Evolutionary conservation across 1,140 invertebrate species (phyloP), one percentile per base, ranked within the genome.

Genomic region (Heliconius eleuchia): DNA sequence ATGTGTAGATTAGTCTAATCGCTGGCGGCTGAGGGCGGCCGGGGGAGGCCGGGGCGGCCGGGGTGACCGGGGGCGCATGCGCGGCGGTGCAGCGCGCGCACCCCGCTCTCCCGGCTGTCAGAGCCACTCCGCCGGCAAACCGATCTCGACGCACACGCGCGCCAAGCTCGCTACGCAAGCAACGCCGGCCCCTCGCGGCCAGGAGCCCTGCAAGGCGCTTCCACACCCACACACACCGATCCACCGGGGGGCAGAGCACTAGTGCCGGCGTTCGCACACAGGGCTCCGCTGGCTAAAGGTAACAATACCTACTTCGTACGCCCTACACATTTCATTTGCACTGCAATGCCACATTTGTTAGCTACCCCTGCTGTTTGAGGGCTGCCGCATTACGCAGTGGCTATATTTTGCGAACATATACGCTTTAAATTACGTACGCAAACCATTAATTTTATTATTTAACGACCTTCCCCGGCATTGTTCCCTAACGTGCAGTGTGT

Each of bases 131-230:
- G 88, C 89, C 92, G 92, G 89, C 89, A 89, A 84, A 89, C 87
- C 89, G 91, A 89, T 85, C 88, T 84, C 87, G 87, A 90, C 87
- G 84, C 83, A 91, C 85, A 89, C 91, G 89, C 90, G 88, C 89
- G 88, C 86, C 87, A 82, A 83, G 89, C 86, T 88, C 89, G 88
- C 90, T 87, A 83, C 86, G 86, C 87, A 80, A 93, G 89, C 88
- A 89, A 92, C 91, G 87, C 91, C 90, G 91, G 91, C 90, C 92
- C 88, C 84, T 88, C 77, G 91, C 90, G 91, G 90, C 90, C 90
- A 87, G 90, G 86, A 92, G 91, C 92, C 91, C 89, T 89, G 83
- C 84, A 85, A 84, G 91, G 91, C 89, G 89, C 91, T 91, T 92
- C 90, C 85, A 81, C 86, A 88, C 86, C 85, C 71, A 72, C 74